Evolutionary conservation across 2,113 vertebrate genomes (phyloP).

Genomic region (Neofelis nebulosa): DNA sequence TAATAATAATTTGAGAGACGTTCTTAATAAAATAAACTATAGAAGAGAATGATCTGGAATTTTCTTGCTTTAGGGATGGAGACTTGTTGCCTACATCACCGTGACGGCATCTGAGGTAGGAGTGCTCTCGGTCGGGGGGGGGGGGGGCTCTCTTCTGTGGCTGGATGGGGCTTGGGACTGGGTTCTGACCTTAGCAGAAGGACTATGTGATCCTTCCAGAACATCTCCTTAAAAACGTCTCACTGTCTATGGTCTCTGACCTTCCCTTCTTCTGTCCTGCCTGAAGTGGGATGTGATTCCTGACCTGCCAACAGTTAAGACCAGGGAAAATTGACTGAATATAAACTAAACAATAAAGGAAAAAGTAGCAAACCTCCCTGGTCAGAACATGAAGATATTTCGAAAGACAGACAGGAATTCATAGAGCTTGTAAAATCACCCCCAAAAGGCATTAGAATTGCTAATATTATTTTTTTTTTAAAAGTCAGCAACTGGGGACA

Average conservation of each 20-base stretch:
- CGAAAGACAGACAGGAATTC: background rate
- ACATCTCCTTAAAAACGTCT: background rate
- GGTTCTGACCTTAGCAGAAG: background rate
- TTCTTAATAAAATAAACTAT: background rate
- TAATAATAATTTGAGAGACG: background rate
- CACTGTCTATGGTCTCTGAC: background rate
- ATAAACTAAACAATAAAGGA: background rate
- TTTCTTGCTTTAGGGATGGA: background rate
- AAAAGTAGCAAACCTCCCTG: background rate
- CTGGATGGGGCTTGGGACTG: background rate
- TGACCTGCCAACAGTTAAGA: background rate
- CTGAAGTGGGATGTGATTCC: background rate
- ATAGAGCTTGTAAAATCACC: background rate
- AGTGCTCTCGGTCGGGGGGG: too few species aligned
- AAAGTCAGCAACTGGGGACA: background rate
- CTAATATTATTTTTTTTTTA: background rate
- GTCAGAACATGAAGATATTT: background rate
- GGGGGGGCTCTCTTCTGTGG: background rate
- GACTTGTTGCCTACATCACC: background rate
- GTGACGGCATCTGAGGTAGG: background rate
- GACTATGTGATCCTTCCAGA: background rate
- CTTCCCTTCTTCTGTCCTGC: background rate
- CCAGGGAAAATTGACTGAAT: background rate
- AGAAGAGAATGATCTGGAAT: background rate
- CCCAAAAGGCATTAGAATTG: background rate